phyloP scores from a whole-genome alignment of 2,888 invertebrate species.

The Drosophila prolongata region DNA sequence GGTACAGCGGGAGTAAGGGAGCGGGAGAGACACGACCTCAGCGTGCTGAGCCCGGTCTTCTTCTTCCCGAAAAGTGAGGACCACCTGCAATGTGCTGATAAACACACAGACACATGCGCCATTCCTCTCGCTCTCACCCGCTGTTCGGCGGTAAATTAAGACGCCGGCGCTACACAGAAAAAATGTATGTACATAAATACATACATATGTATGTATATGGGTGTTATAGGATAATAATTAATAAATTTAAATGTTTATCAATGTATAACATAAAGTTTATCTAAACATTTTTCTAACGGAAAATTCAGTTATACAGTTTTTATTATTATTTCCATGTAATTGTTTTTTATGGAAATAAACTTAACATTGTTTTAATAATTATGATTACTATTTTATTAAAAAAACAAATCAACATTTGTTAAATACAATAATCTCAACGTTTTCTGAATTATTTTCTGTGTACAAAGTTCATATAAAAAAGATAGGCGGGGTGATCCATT shows the following conservation, averaged over 20 bases:
- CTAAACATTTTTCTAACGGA: too few species aligned
- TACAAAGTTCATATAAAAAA: background rate
- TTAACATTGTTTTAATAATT: too few species aligned
- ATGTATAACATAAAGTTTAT: too few species aligned
- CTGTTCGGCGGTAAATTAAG: conserved; percentile 66
- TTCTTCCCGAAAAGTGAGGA: conserved; percentile 53
- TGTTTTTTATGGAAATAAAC: too few species aligned
- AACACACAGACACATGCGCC: conserved; percentile 46
- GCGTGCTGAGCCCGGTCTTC: conserved; percentile 13
- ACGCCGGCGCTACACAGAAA: conserved; percentile 69
- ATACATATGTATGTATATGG: too few species aligned
- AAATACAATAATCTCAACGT: too few species aligned
- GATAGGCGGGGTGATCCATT: conserved; percentile 21
- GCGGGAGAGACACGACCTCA: conserved; percentile 21
- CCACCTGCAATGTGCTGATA: conserved; percentile 79
- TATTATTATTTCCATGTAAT: too few species aligned
- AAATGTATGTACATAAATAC: background rate
- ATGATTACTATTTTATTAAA: too few species aligned
- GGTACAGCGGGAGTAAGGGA: conserved; percentile 15
- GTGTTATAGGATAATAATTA: too few species aligned
- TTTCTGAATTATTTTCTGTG: background rate
- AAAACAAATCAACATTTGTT: too few species aligned
- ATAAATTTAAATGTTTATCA: too few species aligned
- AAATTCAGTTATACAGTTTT: too few species aligned
- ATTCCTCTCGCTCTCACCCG: conserved; percentile 20